A percentile compares a stretch with the other conserved stretches of the same genome.
These are phyloP conservation scores for Tetrax tetrax DNA, from an alignment of 2,113 vertebrate genomes.

Conservation along the genomic window DNA sequence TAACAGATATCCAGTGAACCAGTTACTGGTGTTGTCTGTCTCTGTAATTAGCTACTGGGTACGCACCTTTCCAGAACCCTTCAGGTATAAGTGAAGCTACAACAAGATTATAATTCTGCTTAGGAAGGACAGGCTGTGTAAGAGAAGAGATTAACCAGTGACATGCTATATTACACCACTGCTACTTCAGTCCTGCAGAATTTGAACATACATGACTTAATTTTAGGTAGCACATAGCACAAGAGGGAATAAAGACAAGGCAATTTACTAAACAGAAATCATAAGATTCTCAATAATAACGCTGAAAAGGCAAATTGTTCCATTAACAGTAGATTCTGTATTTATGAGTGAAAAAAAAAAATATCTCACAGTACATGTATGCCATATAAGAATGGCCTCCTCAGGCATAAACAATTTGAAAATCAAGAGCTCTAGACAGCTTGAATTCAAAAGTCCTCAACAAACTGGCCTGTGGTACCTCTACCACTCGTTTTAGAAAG, in stretches of 20 bases:
- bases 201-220: not conserved
- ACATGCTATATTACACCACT: fast-evolving
- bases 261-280: not conserved
- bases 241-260: not conserved
- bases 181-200: not conserved
- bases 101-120: not conserved
- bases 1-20: conserved; percentile 26
- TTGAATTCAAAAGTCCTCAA: not conserved
- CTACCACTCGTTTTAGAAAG: not conserved
- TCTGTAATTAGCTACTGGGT: not conserved
- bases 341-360: fast-evolving
- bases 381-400: not conserved
- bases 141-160: not conserved
- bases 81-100: not conserved
- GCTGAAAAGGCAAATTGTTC: not conserved
- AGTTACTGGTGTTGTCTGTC: not conserved
- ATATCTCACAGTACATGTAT: not conserved
- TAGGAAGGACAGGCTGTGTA: not conserved
- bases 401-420: not conserved
- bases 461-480: not conserved
- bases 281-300: not conserved
- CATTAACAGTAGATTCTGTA: not conserved
- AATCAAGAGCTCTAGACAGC: not conserved
- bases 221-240: not conserved
- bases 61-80: not conserved